Evolutionary conservation across 2,797 vertebrate species (phyloP), one percentile per base, ranked within the genome.

Genomic region (Macrochelys suwanniensis): DNA sequence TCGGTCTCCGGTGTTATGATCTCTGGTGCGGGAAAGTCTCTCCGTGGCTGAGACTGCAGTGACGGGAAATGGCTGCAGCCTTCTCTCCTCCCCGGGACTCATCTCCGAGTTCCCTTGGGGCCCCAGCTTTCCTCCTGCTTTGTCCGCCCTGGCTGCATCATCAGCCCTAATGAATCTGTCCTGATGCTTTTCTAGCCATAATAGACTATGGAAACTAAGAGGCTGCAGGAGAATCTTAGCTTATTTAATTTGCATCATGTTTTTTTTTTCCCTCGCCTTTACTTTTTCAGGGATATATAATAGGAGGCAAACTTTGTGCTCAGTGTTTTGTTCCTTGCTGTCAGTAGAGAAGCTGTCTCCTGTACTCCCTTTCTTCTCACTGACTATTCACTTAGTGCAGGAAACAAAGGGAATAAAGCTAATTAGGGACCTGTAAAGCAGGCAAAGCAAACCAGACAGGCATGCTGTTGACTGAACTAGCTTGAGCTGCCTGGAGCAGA

Each of bases 401-500:
- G 88, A 92, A 97, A 96, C 95, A 96, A 96, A 95, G 94, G 15
- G 80, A 94, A 91, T 88, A 90, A 85, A 95, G 89, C 95, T 97
- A 96, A 97, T 97, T 97, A 97, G 95, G 26, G 89, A 65, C 65
- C 82, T 91, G 77, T 89, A 90, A 94, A 96, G 90, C 92, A 96
- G 96, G 96, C 96, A 95, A 88, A 94, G 95, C 85, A 94, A 93
- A 97, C 89, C 79, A 95, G 82, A 51, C 90, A 97, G 95, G 95
- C 94, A 97, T 97, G 95, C 91, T 90, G 95, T 92, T 94, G 96
- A 89, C 95, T 93, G 78, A 96, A 90, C 23, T 87, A 96, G 94
- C 84, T 94, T 95, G 93, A 94, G 95, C 92, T 97, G 95, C 95
- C 93, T 95, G 93, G 94, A 97, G 94, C 94, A 85, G 95, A 51